Conservation (phyloP, 2,797 vertebrate species). For the Typhlichthys subterraneus region DNA sequence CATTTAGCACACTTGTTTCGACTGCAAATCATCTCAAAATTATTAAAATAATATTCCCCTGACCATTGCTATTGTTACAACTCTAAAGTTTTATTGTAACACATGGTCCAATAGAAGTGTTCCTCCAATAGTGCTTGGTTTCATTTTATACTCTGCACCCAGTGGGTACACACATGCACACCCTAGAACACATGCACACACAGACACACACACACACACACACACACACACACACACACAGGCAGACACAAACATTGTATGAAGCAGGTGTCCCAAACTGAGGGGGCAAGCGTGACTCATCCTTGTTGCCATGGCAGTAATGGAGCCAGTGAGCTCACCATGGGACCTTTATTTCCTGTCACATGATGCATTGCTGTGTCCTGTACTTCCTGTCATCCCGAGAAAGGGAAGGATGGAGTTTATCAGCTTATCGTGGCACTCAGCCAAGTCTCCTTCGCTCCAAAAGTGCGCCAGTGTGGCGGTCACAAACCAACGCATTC, state of each 20-base stretch:
- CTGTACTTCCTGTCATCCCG: slow-evolving; percentile 66
- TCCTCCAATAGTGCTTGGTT: no score
- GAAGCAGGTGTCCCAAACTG: slow-evolving; percentile 55
- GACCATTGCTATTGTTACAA: no score
- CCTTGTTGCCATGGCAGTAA: slow-evolving; percentile 44
- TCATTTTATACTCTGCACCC: background rate
- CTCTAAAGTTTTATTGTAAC: no score
- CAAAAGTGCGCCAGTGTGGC: background rate
- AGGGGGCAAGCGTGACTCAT: slow-evolving; percentile 57
- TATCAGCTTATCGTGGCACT: slow-evolving; percentile 18
- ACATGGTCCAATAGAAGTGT: no score
- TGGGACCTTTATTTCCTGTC: slow-evolving; percentile 63
- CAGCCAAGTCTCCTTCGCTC: background rate
- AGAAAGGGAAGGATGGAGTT: slow-evolving; percentile 48
- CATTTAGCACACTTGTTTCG: no score
- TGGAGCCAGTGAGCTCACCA: slow-evolving; percentile 44
- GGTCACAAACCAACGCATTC: background rate
- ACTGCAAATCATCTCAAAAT: no score
- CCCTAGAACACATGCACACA: background rate
- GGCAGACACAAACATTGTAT: slow-evolving; percentile 9
- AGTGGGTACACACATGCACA: background rate
- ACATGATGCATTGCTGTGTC: slow-evolving; percentile 50
- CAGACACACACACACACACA: background rate
- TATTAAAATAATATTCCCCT: no score
- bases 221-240: background rate